Percentiles rank a stretch among this genome's conserved stretches.
Evolutionary conservation across 2,797 vertebrate species (phyloP).

Genomic region (Phalloptychus januarius): DNA sequence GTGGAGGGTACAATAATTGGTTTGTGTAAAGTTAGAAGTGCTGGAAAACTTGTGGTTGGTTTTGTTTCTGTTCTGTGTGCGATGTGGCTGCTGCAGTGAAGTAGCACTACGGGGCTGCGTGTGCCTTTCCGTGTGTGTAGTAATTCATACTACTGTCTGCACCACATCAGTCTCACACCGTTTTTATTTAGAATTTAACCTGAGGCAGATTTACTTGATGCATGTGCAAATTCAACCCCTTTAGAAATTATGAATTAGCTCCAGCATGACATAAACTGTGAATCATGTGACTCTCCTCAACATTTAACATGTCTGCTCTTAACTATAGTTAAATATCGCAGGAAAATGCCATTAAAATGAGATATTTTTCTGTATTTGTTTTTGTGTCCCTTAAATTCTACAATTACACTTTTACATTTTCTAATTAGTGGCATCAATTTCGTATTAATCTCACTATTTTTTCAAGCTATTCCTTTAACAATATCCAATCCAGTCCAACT

Average conservation of each 20-base stretch:
- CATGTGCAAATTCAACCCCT: background rate
- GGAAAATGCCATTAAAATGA: background rate
- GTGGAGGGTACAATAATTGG: slow-evolving; percentile 37
- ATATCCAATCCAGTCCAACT: background rate
- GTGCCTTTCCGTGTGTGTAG: background rate
- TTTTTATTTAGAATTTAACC: background rate
- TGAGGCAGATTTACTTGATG: background rate
- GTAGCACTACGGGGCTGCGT: slow-evolving; percentile 8
- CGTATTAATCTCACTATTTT: background rate
- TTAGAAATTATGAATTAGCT: background rate
- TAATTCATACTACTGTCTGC: too few species aligned
- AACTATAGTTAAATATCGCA: background rate
- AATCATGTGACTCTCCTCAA: background rate
- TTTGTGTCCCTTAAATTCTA: background rate
- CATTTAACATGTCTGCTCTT: background rate
- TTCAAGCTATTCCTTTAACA: background rate
- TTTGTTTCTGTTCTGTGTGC: slow-evolving; percentile 9
- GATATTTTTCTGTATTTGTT: background rate
- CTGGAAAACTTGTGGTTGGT: slow-evolving; percentile 57
- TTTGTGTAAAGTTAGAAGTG: slow-evolving; percentile 50
- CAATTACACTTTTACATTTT: background rate
- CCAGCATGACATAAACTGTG: background rate
- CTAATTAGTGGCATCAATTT: background rate
- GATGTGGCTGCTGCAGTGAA: slow-evolving; percentile 20
- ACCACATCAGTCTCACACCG: background rate